phyloP scores from a whole-genome alignment of 2,113 vertebrate genomes.

The Xyrauchen texanus region DNA sequence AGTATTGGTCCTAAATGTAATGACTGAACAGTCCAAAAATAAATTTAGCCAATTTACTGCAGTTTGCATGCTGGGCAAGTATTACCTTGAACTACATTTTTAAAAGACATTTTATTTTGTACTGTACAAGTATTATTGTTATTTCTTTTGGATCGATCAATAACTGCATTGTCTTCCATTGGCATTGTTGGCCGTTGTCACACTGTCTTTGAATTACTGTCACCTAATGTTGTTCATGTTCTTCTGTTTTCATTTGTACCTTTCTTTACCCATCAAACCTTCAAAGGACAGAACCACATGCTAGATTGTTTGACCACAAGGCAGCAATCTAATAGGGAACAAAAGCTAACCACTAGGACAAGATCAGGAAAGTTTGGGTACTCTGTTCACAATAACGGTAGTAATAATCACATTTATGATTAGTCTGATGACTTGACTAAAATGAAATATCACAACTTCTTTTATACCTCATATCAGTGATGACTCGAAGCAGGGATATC shows the following conservation, averaged over 20 bases:
- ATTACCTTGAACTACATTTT: slow-evolving; percentile 41
- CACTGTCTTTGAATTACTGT: slow-evolving; percentile 19
- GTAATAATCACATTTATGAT: background rate
- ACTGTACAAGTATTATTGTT: slow-evolving; percentile 40
- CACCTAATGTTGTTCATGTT: slow-evolving; percentile 62
- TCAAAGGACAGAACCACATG: slow-evolving; percentile 68
- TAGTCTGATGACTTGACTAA: slow-evolving; percentile 22
- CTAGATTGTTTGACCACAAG: slow-evolving; percentile 61
- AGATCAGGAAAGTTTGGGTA: slow-evolving; percentile 41
- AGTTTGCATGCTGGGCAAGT: slow-evolving; percentile 47
- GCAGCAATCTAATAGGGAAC: slow-evolving; percentile 60
- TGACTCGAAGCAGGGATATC: slow-evolving; percentile 67
- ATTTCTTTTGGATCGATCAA: slow-evolving; percentile 55
- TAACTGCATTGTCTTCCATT: slow-evolving; percentile 80
- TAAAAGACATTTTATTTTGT: slow-evolving; percentile 46
- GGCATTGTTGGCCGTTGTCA: slow-evolving; percentile 52
- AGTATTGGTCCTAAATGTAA: background rate
- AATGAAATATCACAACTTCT: slow-evolving; percentile 42
- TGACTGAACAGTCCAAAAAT: slow-evolving; percentile 3
- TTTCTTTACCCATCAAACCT: slow-evolving; percentile 28
- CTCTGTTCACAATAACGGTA: slow-evolving; percentile 6
- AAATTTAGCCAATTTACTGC: slow-evolving; percentile 17
- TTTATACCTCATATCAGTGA: slow-evolving; percentile 78
- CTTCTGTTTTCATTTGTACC: slow-evolving; percentile 42
- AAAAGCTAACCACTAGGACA: slow-evolving; percentile 58